Evolutionary conservation across 2,113 vertebrate species (phyloP).

Genomic region (Dasyornis broadbenti): DNA sequence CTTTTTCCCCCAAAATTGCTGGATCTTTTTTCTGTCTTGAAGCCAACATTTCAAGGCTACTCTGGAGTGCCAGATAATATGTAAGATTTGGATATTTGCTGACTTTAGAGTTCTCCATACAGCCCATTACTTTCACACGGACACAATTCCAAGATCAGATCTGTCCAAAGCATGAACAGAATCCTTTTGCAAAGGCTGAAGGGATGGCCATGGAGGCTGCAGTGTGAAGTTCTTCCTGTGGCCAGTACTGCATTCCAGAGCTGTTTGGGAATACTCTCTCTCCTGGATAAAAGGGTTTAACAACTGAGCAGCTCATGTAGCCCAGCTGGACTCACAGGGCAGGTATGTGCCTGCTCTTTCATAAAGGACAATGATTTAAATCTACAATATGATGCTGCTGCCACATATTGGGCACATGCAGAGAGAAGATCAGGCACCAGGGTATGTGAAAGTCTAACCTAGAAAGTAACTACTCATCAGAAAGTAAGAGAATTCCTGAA

Average conservation of each 20-base stretch:
- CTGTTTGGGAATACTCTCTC: background rate
- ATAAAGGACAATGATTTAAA: background rate
- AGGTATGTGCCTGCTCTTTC: background rate
- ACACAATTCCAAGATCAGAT: background rate
- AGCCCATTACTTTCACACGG: background rate
- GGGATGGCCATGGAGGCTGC: background rate
- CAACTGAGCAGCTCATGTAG: background rate
- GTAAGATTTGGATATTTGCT: background rate
- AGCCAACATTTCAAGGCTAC: background rate
- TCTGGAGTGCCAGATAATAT: background rate
- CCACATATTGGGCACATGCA: background rate
- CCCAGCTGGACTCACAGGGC: background rate
- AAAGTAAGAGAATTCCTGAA: constrained; percentile 29
- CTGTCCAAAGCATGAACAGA: background rate
- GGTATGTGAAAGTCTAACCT: background rate
- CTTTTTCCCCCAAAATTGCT: background rate
- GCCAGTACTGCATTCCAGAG: background rate
- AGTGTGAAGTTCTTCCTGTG: background rate
- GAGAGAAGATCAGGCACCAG: background rate
- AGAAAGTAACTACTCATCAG: background rate
- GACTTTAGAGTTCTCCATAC: background rate
- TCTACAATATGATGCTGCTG: background rate
- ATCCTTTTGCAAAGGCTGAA: background rate
- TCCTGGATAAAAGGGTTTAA: background rate
- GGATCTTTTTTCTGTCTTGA: background rate